Evolutionary conservation across 1,140 invertebrate species (phyloP), one percentile per base, ranked within the genome.

Genomic region (Dendrolimus punctatus): DNA sequence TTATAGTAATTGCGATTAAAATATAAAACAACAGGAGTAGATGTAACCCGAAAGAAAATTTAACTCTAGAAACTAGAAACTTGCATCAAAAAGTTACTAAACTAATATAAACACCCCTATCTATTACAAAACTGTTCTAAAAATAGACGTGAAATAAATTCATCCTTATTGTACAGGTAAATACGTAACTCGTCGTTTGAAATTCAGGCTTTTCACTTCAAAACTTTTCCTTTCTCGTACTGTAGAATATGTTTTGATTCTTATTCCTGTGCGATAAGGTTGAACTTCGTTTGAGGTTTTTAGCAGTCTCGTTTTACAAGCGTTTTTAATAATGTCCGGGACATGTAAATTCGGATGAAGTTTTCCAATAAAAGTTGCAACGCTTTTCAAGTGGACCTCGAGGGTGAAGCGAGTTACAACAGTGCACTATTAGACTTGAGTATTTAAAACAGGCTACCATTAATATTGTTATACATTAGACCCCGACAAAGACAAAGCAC

Each of bases 291-390:
- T 7, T 45, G 43, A 8, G 4, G 7, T 6, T 3, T 42, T 7
- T 6, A 8, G 41, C 23, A 9, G 43, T 45, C 23, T 9, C n/a
- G 23, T 73, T 75, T 78, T 73, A 76, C 68, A 76, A 79, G 68
- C 69, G 68, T 76, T 80, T 80, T 80, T 83, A 81, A 83, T 83
- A 83, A 81, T 76, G 75, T 76, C 69, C 68, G 65, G 68, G 68
- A 70, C 62, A 81, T 84, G 78, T 80, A 81, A 81, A 84, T 83
- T 84, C 68, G 72, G 68, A 50, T 46, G 57, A 81, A 84, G 77
- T 84, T 84, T 84, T 81, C 68, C 76, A 84, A 84, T 84, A 84
- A 81, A 81, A 84, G 80, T 84, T 80, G 78, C 75, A 73, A 56
- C 63, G 57, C 53, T 65, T 67, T 68, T 69, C 59, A 57, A 67